A percentile compares a stretch with the other conserved stretches of the same genome.
Conservation (phyloP, 53 echinoderm and acorn worm species). For the Holothuria scabra region DNA sequence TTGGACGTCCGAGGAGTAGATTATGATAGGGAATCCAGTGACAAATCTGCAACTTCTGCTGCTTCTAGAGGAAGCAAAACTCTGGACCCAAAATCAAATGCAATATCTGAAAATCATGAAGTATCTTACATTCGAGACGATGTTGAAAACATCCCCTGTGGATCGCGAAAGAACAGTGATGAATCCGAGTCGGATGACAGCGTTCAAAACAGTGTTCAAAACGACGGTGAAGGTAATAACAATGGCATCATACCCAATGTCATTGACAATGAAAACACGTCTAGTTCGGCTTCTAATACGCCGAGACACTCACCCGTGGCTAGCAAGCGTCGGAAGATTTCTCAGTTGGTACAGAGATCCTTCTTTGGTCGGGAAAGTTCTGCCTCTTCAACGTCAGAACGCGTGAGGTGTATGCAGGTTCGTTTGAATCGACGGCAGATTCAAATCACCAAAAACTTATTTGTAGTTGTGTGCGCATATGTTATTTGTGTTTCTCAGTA, state of each 20-base stretch:
- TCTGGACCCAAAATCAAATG: background rate
- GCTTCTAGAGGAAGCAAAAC: background rate
- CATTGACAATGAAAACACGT: too few relatives aligned
- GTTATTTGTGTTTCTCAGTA: slow-evolving; percentile 44
- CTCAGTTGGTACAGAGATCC: slow-evolving; percentile 20
- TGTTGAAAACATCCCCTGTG: too few relatives aligned
- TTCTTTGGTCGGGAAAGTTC: slow-evolving; percentile 44
- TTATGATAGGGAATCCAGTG: too few relatives aligned
- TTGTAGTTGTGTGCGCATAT: slow-evolving; percentile 48
- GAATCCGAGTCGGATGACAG: too few relatives aligned
- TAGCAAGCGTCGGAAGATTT: slow-evolving; percentile 24
- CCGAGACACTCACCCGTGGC: background rate
- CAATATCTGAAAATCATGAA: slow-evolving; percentile 25
- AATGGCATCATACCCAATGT: too few relatives aligned
- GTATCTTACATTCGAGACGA: background rate
- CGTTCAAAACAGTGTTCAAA: too few relatives aligned
- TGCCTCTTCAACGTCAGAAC: slow-evolving; percentile 14
- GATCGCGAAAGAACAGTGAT: too few relatives aligned
- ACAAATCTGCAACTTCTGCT: too few relatives aligned
- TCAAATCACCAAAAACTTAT: slow-evolving; percentile 48
- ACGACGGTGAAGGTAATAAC: too few relatives aligned
- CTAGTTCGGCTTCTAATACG: too few relatives aligned
- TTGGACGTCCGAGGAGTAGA: background rate
- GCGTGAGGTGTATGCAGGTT: slow-evolving; percentile 32
- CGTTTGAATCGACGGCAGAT: slow-evolving; percentile 49